phyloP scores from a whole-genome alignment of 2,797 vertebrate genomes.

The Salarias fasciatus region DNA sequence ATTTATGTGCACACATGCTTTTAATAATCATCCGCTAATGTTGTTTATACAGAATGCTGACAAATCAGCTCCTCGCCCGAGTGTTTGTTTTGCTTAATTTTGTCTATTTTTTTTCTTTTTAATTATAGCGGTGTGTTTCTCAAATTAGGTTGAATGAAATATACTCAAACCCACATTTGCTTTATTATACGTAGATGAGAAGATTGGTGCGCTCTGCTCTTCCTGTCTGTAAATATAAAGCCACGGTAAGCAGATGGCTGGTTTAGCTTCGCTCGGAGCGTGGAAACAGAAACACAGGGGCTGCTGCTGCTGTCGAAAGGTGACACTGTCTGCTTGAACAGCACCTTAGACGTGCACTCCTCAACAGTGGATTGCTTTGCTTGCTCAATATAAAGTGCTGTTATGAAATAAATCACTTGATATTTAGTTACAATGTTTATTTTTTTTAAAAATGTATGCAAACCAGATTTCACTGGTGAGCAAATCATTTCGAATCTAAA shows the following conservation, averaged over 20 bases:
- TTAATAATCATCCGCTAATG: slow-evolving; percentile 26
- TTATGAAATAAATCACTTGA: not conserved
- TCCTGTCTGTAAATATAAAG: slow-evolving; percentile 4
- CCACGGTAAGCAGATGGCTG: not conserved
- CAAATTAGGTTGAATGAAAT: slow-evolving; percentile 46
- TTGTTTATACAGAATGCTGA: slow-evolving; percentile 35
- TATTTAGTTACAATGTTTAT: not conserved
- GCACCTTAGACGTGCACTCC: slow-evolving; percentile 2
- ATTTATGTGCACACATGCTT: slow-evolving; percentile 23
- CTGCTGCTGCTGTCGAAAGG: slow-evolving; percentile 5
- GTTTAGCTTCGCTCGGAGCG: slow-evolving; percentile 3
- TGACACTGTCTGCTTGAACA: slow-evolving; percentile 8
- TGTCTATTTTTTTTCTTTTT: slow-evolving; percentile 1
- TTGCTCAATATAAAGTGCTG: slow-evolving; percentile 1
- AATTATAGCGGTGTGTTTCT: slow-evolving; percentile 52
- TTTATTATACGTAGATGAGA: not conserved
- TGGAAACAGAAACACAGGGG: slow-evolving; percentile 1
- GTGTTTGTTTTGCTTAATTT: slow-evolving; percentile 6
- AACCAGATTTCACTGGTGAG: too few species aligned
- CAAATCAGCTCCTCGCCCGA: slow-evolving; percentile 9
- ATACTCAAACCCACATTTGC: not conserved
- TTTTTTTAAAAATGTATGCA: too few species aligned
- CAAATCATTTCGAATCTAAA: too few species aligned
- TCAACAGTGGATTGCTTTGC: slow-evolving; percentile 10
- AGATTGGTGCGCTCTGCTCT: not conserved